Evolutionary conservation across 2,797 vertebrate genomes (phyloP), one percentile per base, ranked within the genome.

Genomic region (Ibycter americanus): DNA sequence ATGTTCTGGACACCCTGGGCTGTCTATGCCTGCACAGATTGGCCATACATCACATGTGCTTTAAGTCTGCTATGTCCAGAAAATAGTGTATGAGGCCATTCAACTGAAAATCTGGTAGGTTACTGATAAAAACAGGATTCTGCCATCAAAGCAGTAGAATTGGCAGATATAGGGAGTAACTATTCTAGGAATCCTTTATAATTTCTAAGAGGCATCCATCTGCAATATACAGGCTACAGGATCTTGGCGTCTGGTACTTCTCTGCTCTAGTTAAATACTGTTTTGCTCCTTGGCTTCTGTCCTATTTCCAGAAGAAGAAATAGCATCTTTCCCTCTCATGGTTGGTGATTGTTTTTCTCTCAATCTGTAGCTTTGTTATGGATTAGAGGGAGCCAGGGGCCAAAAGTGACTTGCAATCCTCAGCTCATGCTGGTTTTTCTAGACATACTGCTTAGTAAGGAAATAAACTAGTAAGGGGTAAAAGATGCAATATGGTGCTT

Each of bases 201-300:
- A 55, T 89, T 83, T 88, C 91, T 83, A 71, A 40, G 77, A 83
- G 40, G 71, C 23, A 79, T 58, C 49, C 40, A 29, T 81, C 51
- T 76, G 83, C 62, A 88, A 55, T 73, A 59, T 20, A 61, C 51
- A 73, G 31, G 52, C 59, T 90, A 42, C 63, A 81, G 42, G 51
- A 91, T 93, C 90, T 85, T 90, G 93, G 90, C 3, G 0, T 23
- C 56, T 55, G 56, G 55, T 94, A 27, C 54, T 68, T 70, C 54
- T 66, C 49, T 74, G 70, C 40, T 87, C 47, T 36, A 54, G 63
- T 83, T 92, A 87, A 93, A 83, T 36, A 77, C 32, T 68, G 38
- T 51, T 90, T 87, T 86, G 68, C 71, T 96, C 61, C 73, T 95
- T 96, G 90, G 94, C 94, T 93, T 71, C 74, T 89, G 61, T 92